Evolutionary conservation across 2,888 invertebrate species (phyloP).

Genomic region (Hypselothyrea guttata): DNA sequence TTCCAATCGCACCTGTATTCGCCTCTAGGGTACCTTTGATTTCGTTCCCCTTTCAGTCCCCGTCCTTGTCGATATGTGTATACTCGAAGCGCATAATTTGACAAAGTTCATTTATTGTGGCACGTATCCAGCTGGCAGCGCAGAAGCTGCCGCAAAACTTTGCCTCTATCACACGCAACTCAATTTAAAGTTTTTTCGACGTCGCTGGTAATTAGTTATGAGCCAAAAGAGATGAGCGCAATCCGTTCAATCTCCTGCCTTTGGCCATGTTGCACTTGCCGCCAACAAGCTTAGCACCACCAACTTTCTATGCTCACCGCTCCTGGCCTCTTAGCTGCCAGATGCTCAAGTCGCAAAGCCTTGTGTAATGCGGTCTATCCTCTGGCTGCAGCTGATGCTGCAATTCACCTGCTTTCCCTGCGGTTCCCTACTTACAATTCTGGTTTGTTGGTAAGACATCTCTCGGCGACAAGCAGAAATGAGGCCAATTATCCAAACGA

Average conservation of each 20-base stretch:
- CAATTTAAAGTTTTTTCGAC: constrained; percentile 59
- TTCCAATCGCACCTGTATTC: too few relatives aligned
- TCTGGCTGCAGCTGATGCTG: too few relatives aligned
- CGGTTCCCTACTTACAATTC: too few relatives aligned
- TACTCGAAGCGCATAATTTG: constrained; percentile 35
- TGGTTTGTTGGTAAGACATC: too few relatives aligned
- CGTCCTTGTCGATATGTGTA: background rate
- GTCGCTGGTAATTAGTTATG: constrained; percentile 55
- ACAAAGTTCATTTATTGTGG: constrained; percentile 53
- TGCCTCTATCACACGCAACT: constrained; percentile 62
- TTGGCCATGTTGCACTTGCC: constrained; percentile 16
- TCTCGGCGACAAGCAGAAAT: too few relatives aligned
- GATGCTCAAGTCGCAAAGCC: too few relatives aligned
- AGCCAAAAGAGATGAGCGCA: constrained; percentile 34
- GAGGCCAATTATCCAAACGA: too few relatives aligned
- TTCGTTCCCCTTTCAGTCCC: too few relatives aligned
- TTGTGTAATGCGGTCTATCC: too few relatives aligned
- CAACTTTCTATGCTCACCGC: constrained; percentile 21
- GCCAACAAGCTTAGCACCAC: constrained; percentile 31
- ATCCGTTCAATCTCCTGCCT: constrained; percentile 14
- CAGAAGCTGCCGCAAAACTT: constrained; percentile 33
- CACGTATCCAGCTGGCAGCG: constrained; percentile 29
- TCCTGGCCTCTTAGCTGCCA: background rate
- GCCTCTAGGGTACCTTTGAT: too few relatives aligned
- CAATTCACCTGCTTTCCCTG: too few relatives aligned